Conservation (phyloP, 2,797 vertebrate genomes). For the Anableps anableps region DNA sequence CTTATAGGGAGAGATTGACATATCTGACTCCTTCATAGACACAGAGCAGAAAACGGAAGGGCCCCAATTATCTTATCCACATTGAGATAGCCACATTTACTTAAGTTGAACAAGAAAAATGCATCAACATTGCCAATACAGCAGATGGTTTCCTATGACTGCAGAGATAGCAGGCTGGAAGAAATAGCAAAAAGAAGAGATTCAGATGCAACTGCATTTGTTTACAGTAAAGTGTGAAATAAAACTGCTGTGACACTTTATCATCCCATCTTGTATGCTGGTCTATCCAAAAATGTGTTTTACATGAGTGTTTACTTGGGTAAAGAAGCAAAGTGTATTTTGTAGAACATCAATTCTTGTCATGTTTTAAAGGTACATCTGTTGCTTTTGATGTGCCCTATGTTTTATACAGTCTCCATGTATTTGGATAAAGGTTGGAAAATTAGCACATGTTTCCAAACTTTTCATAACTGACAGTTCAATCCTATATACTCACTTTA, state of each 20-base stretch:
- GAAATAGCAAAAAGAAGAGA: background rate
- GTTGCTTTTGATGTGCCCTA: background rate
- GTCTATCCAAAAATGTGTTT: background rate
- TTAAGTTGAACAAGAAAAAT: slow-evolving; percentile 22
- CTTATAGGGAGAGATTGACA: slow-evolving; percentile 21
- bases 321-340: background rate
- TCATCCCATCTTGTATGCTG: too few relatives aligned
- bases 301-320: background rate
- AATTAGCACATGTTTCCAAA: background rate
- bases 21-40: slow-evolving; percentile 33
- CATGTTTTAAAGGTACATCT: background rate
- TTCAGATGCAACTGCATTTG: background rate
- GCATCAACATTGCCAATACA: slow-evolving; percentile 26
- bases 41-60: slow-evolving; percentile 54
- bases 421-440: background rate
- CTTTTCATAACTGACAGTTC: background rate
- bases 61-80: slow-evolving; percentile 59
- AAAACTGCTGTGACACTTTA: background rate
- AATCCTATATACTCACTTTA: background rate
- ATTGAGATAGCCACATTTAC: slow-evolving; percentile 3
- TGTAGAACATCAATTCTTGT: background rate
- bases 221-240: background rate
- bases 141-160: background rate
- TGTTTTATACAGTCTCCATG: background rate
- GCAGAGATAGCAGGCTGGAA: background rate